phyloP scores from a whole-genome alignment of 1,140 invertebrate species.

The Anthonomus grandis region DNA sequence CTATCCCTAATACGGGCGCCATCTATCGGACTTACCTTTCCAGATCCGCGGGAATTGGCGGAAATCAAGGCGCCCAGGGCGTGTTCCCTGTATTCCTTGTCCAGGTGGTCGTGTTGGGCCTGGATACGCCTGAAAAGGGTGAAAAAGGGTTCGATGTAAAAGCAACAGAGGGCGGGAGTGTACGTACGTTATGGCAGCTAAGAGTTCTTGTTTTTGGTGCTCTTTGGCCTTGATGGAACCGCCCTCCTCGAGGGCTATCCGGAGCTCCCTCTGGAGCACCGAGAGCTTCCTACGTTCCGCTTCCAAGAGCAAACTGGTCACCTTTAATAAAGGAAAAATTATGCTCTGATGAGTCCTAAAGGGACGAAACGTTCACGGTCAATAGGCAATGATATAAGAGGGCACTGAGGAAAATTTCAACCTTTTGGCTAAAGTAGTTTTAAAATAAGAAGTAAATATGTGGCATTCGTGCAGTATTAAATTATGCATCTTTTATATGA shows the following conservation, averaged over 20 bases:
- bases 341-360: too few species aligned
- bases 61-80: constrained; percentile 63
- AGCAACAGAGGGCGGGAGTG: constrained; percentile 10
- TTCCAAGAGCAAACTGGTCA: constrained; percentile 65
- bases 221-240: constrained; percentile 66
- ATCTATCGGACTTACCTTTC: constrained; percentile 56
- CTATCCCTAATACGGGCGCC: too few species aligned
- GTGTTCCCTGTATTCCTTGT: constrained; percentile 66
- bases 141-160: constrained; percentile 15
- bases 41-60: constrained; percentile 61
- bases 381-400: too few species aligned
- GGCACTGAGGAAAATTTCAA: too few species aligned
- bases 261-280: constrained; percentile 64
- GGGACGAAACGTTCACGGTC: too few species aligned
- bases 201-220: constrained; percentile 64
- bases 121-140: constrained; percentile 64
- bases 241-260: constrained; percentile 60
- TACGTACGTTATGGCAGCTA: constrained; percentile 66
- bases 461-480: too few species aligned
- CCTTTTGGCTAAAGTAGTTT: too few species aligned
- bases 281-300: constrained; percentile 63
- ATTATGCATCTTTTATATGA: too few species aligned
- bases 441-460: too few species aligned
- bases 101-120: constrained; percentile 67
- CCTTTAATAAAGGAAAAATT: constrained; percentile 56